Evolutionary conservation across 1,140 invertebrate species (phyloP).

Genomic region (Tetranychus cinnabarinus): DNA sequence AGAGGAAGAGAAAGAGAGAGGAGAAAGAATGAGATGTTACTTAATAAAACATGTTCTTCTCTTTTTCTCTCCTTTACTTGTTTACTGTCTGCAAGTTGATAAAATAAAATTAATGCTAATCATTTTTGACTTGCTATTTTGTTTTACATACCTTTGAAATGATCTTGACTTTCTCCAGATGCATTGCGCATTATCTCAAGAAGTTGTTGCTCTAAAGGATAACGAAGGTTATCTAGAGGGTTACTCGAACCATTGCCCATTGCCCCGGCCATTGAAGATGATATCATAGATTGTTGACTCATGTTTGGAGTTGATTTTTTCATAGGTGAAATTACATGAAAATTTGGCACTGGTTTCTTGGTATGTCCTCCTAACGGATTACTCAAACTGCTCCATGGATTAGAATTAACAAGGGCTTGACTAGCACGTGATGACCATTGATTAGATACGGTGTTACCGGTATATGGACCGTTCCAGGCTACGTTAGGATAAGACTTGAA

Average conservation of each 20-base stretch:
- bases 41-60: background rate
- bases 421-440: too few relatives aligned
- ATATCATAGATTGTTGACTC: background rate
- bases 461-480: background rate
- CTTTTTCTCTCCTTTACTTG: too few relatives aligned
- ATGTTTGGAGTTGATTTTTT: background rate
- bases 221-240: slow-evolving; percentile 20
- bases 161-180: slow-evolving; percentile 11
- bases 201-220: slow-evolving; percentile 22
- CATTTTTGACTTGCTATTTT: too few relatives aligned
- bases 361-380: background rate
- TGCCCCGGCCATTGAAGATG: background rate
- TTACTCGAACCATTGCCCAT: slow-evolving; percentile 1
- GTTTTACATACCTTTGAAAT: slow-evolving; percentile 12
- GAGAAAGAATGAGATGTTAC: too few relatives aligned
- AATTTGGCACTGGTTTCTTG: background rate
- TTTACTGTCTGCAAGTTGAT: too few relatives aligned
- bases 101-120: too few relatives aligned
- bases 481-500: background rate
- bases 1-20: too few relatives aligned
- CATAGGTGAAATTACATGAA: background rate
- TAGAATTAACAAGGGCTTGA: background rate
- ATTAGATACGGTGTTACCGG: background rate
- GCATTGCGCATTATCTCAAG: slow-evolving; percentile 23
- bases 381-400: background rate